Evolutionary conservation across 2,797 vertebrate species (phyloP).

Genomic region (Pelodytes ibericus): DNA sequence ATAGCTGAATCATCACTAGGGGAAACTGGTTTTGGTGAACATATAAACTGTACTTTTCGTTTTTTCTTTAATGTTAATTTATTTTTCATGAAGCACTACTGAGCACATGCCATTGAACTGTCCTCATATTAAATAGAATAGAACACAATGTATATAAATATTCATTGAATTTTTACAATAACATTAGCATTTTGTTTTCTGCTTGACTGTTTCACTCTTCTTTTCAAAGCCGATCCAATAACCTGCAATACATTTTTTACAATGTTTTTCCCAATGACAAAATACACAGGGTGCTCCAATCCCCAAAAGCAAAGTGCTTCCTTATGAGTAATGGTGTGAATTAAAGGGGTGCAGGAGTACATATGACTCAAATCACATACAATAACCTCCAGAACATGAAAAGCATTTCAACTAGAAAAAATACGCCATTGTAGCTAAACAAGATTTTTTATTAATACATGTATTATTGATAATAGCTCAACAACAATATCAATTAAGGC

Average conservation of each 20-base stretch:
- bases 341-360: too few species aligned
- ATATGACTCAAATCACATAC: too few species aligned
- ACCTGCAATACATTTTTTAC: conserved; percentile 38
- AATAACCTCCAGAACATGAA: too few species aligned
- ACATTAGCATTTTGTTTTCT: conserved; percentile 52
- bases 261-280: conserved; percentile 33
- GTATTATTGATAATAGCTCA: background rate
- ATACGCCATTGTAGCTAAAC: too few species aligned
- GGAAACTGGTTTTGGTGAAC: conserved; percentile 9
- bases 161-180: conserved; percentile 56
- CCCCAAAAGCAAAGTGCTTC: background rate
- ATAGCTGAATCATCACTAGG: background rate
- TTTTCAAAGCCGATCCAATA: conserved; percentile 45
- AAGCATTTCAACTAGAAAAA: too few species aligned
- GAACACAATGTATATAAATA: conserved; percentile 54
- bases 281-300: background rate
- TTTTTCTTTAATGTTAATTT: conserved; percentile 43
- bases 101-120: conserved; percentile 49
- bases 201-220: conserved; percentile 48
- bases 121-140: conserved; percentile 52
- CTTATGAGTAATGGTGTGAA: too few species aligned
- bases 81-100: conserved; percentile 39
- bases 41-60: conserved; percentile 22
- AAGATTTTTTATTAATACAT: background rate
- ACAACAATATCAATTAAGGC: background rate